phyloP scores from a whole-genome alignment of 2,113 vertebrate species.

The Urocolius indicus region DNA sequence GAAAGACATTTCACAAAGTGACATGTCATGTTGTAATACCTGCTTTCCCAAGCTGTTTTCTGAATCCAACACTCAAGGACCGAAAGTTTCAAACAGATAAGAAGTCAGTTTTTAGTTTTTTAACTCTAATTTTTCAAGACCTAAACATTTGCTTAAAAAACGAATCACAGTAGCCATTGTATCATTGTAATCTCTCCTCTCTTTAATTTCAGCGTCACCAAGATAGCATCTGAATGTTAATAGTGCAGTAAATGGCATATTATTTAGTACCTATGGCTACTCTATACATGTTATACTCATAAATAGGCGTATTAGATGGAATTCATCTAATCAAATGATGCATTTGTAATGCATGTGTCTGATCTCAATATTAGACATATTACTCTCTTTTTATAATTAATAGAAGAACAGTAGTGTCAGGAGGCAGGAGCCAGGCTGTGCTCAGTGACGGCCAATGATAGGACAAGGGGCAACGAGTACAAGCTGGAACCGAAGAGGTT shows the following conservation, averaged over 20 bases:
- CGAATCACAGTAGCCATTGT: not conserved
- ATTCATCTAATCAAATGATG: not conserved
- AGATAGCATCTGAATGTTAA: not conserved
- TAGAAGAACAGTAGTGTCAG: not conserved
- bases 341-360: not conserved
- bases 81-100: not conserved
- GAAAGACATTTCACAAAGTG: not conserved
- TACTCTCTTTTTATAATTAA: not conserved
- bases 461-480: too few relatives aligned
- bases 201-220: not conserved
- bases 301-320: not conserved
- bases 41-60: not conserved
- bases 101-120: not conserved
- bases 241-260: not conserved
- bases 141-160: not conserved
- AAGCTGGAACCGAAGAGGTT: too few relatives aligned
- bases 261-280: not conserved
- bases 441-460: too few relatives aligned
- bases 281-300: not conserved
- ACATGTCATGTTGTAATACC: not conserved
- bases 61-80: not conserved
- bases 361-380: not conserved
- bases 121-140: not conserved
- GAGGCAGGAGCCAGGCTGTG: too few relatives aligned
- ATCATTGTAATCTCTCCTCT: not conserved